Conservation (phyloP, 2,113 vertebrate genomes). For the Oriolus oriolus region DNA sequence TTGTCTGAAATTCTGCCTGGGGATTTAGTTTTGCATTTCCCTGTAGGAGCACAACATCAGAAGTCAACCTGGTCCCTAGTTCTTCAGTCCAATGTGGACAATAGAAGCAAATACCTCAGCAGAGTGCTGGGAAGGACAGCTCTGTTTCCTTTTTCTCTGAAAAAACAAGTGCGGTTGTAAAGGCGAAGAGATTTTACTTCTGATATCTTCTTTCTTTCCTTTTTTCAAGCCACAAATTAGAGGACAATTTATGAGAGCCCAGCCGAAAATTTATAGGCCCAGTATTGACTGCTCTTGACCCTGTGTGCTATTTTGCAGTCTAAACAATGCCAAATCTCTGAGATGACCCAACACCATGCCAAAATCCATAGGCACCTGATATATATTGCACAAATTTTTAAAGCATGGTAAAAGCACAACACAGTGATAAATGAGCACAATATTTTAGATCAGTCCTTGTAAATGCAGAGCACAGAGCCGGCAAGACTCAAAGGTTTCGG, state of each 20-base stretch:
- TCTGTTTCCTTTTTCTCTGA: neutral
- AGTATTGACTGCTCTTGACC: slow-evolving; percentile 71
- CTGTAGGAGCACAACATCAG: neutral
- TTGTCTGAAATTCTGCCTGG: slow-evolving; percentile 70
- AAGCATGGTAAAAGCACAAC: slow-evolving; percentile 36
- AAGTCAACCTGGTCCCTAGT: neutral
- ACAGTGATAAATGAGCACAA: slow-evolving; percentile 35
- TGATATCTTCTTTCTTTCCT: neutral
- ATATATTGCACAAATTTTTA: slow-evolving; percentile 66
- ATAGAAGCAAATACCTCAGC: neutral
- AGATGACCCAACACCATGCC: slow-evolving; percentile 61
- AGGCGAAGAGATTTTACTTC: slow-evolving; percentile 42
- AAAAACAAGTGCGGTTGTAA: neutral
- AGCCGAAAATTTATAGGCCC: slow-evolving; percentile 68
- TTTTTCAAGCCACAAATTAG: slow-evolving; percentile 68
- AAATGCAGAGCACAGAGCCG: neutral
- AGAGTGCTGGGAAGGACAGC: neutral
- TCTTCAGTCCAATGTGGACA: neutral
- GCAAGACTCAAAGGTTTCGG: neutral
- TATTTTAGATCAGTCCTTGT: slow-evolving; percentile 43
- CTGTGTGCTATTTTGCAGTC: slow-evolving; percentile 65
- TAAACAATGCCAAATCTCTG: slow-evolving; percentile 69
- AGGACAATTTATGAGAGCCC: slow-evolving; percentile 69
- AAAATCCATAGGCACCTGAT: slow-evolving; percentile 57
- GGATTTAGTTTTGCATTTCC: slow-evolving; percentile 69